These are phyloP conservation scores for Dromococcyx pavoninus DNA, from an alignment of 2,797 vertebrate species.

Conservation along the genomic window DNA sequence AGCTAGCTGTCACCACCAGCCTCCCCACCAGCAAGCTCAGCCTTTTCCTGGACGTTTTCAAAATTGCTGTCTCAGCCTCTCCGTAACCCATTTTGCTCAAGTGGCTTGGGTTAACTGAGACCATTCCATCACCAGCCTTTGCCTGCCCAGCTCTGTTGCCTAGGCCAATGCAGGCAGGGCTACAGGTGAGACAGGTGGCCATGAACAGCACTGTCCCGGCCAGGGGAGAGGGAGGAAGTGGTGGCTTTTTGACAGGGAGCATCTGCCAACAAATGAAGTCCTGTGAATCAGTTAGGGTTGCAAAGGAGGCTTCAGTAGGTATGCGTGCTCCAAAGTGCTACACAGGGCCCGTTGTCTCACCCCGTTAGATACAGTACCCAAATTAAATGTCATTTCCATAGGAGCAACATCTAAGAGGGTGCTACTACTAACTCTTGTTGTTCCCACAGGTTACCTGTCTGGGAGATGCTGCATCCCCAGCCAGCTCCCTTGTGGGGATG, in stretches of 20 bases:
- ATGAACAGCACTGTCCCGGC: fast-evolving
- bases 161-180: not conserved
- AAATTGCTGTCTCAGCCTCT: not conserved
- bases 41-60: not conserved
- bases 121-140: not conserved
- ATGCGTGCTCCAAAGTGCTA: not conserved
- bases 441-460: not conserved
- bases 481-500: not conserved
- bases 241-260: not conserved
- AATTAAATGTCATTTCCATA: not conserved
- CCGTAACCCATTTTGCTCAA: not conserved
- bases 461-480: not conserved
- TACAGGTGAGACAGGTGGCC: fast-evolving
- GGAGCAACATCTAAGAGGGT: not conserved
- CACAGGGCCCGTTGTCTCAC: fast-evolving
- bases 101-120: not conserved
- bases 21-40: not conserved
- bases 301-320: not conserved
- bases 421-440: not conserved
- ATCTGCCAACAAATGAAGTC: not conserved
- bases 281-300: not conserved
- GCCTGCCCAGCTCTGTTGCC: fast-evolving
- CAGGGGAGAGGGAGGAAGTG: not conserved
- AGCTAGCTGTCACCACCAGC: not conserved
- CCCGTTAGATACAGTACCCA: too few species aligned